Conservation (phyloP, 2,888 invertebrate genomes). For the Lacanobia wlatinum region DNA sequence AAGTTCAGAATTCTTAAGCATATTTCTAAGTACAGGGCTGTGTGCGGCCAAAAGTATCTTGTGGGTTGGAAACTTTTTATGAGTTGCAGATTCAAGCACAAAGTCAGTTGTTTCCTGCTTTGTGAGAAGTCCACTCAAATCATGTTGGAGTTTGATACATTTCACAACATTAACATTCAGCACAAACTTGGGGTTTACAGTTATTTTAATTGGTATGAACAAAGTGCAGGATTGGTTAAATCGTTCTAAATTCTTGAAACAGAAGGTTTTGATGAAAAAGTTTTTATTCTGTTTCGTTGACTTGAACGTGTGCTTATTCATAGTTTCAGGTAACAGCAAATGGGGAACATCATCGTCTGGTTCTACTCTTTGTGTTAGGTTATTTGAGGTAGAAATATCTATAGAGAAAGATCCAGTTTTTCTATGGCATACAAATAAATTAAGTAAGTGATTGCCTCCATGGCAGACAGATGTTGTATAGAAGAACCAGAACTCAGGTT, state of each 20-base stretch:
- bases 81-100: constrained; percentile 72
- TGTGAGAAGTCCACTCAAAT: constrained; percentile 71
- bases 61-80: constrained; percentile 77
- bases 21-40: constrained; percentile 76
- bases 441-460: constrained; percentile 76
- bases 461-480: constrained; percentile 76
- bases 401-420: constrained; percentile 75
- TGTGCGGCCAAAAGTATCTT: constrained; percentile 81
- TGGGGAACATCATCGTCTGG: constrained; percentile 54
- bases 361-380: constrained; percentile 53
- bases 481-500: constrained; percentile 84
- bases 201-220: constrained; percentile 77
- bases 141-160: constrained; percentile 78
- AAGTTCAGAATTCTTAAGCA: constrained; percentile 70
- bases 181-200: constrained; percentile 69
- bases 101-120: constrained; percentile 79
- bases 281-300: constrained; percentile 73
- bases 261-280: constrained; percentile 78
- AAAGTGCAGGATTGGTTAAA: constrained; percentile 67
- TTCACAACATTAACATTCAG: constrained; percentile 73
- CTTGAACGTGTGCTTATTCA: constrained; percentile 71
- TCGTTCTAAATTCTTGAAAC: constrained; percentile 70
- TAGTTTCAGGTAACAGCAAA: constrained; percentile 58
- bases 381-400: constrained; percentile 72
- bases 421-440: constrained; percentile 81